phyloP scores from a whole-genome alignment of 2,113 vertebrate genomes.

The Malurus cyaneus region DNA sequence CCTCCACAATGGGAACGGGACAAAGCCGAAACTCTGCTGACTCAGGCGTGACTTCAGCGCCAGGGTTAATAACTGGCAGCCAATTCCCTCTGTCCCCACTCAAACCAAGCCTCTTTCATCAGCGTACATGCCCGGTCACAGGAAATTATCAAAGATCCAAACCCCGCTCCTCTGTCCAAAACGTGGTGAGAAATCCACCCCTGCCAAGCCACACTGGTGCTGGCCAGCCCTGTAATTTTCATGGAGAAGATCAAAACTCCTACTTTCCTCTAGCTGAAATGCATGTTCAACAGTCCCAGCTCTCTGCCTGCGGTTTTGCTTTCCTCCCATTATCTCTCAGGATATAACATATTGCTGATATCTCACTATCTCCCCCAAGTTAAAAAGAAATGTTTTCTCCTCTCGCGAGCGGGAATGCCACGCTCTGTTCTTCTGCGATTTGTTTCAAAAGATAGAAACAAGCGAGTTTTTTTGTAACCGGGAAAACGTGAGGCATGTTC shows the following conservation, averaged over 20 bases:
- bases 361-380: background rate
- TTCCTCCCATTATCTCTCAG: background rate
- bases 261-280: background rate
- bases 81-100: background rate
- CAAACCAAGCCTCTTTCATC: background rate
- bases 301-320: background rate
- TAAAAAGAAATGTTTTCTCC: background rate
- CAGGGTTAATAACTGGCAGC: background rate
- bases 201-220: background rate
- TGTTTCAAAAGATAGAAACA: background rate
- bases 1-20: conserved; percentile 32
- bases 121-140: background rate
- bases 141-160: background rate
- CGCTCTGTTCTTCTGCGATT: background rate
- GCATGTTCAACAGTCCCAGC: background rate
- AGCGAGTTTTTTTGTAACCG: background rate
- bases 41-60: conserved; percentile 38
- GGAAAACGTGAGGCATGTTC: background rate
- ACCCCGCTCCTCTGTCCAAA: background rate
- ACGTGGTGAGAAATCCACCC: background rate
- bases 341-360: background rate
- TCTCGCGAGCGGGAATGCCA: background rate
- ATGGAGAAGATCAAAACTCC: background rate
- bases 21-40: conserved; percentile 69
- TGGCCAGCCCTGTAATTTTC: background rate